Evolutionary conservation across 2,797 vertebrate genomes (phyloP), one percentile per base, ranked within the genome.

Genomic region (Pangasius krempfi): DNA sequence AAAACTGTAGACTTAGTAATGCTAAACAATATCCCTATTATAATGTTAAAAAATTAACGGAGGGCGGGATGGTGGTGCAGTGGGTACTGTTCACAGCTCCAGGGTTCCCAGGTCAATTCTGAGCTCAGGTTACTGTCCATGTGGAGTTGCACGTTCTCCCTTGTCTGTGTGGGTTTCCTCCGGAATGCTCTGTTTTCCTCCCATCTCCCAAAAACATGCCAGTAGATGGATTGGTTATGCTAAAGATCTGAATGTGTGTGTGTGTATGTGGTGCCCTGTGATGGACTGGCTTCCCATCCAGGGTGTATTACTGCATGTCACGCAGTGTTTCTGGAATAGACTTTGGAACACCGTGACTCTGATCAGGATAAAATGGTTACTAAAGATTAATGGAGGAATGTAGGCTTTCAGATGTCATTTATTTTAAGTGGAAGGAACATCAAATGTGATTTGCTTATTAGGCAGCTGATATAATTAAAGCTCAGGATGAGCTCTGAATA

Each of bases 321-420:
- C 37, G 37, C 56, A 81, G 54, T 25, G 33, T 14, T 58, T 5
- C 58, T 7, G 7, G 40, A 62, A 82, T 27, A 56, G 20, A 47
- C 58, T 64, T 62, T 82, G 58, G 33, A 81, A 81, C 54, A 27
- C 60, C 14, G 1, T 12, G 27, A 40, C 22, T 3, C 56, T 64
- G 80, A 84, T 84, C 40, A 52, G 81, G 25, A 83, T 44, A 62
- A 82, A 83, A 83, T 5, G 22, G 37, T 83, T 83, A 27, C 33
- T 27, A 27, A 62, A 83, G 33, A 44, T 12, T 10, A 1, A 27
- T 82, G 58, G 44, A 83, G 9, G 27, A n/a, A 68, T 0, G 25
- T 66, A 50, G 60, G 62, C 18, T 33, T 84, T 54, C 27, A 30
- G 14, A 50, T 47, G 60, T n/a, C 25, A 62, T 8, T 84, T 50